Base-by-base conservation (phyloP, 2,888 invertebrate genomes). In the Portevinia maculata region DNA sequence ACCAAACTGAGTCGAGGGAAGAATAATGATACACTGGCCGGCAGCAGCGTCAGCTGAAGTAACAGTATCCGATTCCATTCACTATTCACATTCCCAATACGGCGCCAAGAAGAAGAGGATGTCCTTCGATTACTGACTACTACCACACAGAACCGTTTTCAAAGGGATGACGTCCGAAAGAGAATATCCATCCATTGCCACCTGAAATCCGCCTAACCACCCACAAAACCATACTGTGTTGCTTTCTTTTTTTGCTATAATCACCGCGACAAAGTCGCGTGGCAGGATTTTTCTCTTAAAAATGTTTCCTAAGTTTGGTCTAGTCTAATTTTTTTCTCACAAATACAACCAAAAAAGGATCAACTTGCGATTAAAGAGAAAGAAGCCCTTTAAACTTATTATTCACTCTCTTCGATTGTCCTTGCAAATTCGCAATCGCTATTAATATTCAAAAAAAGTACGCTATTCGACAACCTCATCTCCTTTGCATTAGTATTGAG, bases 11-110 rank as follows among this genome's bases (percentile, higher is more conserved):
- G 71, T 53, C 73, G 67, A 83, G 60, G 67, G 71, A 78, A 60
- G 83, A 83, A 76, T 76, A 73, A 73, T 78, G 83, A 67, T 73
- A 76, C 50, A 83, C 81, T 83, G 83, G 76, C 76, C 60, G 44
- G 76, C 71, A 32, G 64, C 81, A 69, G 67, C 57, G 48, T 59
- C 57, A 60, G 53, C 60, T 52, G n/a, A 73, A 78, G 78, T 67
- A 67, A 78, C 83, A 62, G 62, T 79, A 67, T 67, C 79, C 73
- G 67, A 69, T 78, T 78, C 57, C 55, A 75, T 67, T 75, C 55
- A 64, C 55, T 57, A 71, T 70, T 65, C 74, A 79, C 28, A 64
- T 62, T 78, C 60, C 55, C 81, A 78, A 78, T 62, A 83, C 55
- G 53, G 44, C 32, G 44, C 48, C 37, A 52, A 69, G 64, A 79